Evolutionary conservation across 1,140 invertebrate species (phyloP).

Genomic region (Cyclina sinensis): DNA sequence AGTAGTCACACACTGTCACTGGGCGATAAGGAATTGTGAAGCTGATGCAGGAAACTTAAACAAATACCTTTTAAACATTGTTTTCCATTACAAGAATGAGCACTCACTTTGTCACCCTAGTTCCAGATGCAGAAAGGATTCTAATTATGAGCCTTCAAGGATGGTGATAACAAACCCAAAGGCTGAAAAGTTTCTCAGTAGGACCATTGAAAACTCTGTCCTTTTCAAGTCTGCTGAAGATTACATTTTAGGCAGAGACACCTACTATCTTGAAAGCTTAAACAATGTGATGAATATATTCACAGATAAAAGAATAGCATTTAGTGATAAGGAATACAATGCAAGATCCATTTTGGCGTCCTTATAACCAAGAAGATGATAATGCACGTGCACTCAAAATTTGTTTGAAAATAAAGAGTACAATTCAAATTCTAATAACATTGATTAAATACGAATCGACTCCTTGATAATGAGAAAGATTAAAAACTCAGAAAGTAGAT

Average conservation of each 20-base stretch:
- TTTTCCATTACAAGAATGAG: not conserved
- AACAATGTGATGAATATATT: not conserved
- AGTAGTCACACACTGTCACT: conserved; percentile 58
- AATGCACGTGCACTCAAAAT: not conserved
- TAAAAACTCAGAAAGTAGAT: too few relatives aligned
- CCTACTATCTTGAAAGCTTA: not conserved
- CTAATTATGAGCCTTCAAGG: conserved; percentile 53
- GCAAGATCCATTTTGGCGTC: not conserved
- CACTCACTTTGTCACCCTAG: not conserved
- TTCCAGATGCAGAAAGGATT: conserved; percentile 36
- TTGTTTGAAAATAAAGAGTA: too few relatives aligned
- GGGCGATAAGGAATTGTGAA: conserved; percentile 36
- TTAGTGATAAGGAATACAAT: not conserved
- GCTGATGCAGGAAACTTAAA: not conserved
- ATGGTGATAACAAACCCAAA: conserved; percentile 4
- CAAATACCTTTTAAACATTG: not conserved
- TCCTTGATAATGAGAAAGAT: too few relatives aligned
- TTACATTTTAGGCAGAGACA: not conserved
- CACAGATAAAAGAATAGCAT: not conserved
- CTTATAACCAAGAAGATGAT: too few relatives aligned
- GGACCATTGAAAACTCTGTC: not conserved
- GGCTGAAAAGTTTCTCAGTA: not conserved
- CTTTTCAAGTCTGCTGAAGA: not conserved
- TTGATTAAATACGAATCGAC: too few relatives aligned
- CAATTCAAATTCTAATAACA: too few relatives aligned